A percentile compares a stretch with the other conserved stretches of the same genome.
These are phyloP conservation scores for Diprion similis DNA, from an alignment of 1,140 invertebrate genomes.

Conservation along the genomic window DNA sequence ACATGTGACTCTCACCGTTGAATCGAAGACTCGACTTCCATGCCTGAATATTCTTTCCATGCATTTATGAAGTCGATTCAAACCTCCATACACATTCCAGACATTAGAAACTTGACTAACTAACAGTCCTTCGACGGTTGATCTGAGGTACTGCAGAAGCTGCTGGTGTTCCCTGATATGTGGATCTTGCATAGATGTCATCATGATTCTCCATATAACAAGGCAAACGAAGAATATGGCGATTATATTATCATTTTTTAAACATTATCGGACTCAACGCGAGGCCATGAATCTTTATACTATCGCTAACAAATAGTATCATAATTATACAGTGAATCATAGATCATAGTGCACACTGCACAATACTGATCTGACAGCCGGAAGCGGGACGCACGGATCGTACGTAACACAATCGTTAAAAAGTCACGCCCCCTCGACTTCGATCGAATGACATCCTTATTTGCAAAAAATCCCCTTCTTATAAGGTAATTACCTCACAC, in stretches of 20 bases:
- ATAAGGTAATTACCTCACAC: no score
- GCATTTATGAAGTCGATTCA: slow-evolving; percentile 66
- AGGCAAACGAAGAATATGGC: no score
- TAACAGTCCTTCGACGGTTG: slow-evolving; percentile 70
- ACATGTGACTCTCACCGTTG: slow-evolving; percentile 56
- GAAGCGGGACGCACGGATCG: no score
- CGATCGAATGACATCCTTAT: no score
- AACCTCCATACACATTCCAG: slow-evolving; percentile 73
- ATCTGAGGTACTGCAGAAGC: slow-evolving; percentile 64
- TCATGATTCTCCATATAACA: no score
- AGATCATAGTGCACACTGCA: neutral
- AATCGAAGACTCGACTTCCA: slow-evolving; percentile 62
- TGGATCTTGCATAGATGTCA: slow-evolving; percentile 27
- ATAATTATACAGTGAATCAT: slow-evolving; percentile 2
- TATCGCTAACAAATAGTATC: neutral
- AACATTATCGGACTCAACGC: no score
- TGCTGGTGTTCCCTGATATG: slow-evolving; percentile 47
- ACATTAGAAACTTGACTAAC: slow-evolving; percentile 68
- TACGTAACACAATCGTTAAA: neutral
- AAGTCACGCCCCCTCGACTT: neutral
- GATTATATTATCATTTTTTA: no score
- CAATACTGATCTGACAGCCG: neutral
- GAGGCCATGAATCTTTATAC: no score
- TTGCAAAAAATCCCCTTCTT: no score
- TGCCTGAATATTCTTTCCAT: slow-evolving; percentile 71